Percentiles rank a stretch among this genome's conserved stretches.
phyloP scores from a whole-genome alignment of 2,888 invertebrate genomes.

The Xestia sexstrigata region DNA sequence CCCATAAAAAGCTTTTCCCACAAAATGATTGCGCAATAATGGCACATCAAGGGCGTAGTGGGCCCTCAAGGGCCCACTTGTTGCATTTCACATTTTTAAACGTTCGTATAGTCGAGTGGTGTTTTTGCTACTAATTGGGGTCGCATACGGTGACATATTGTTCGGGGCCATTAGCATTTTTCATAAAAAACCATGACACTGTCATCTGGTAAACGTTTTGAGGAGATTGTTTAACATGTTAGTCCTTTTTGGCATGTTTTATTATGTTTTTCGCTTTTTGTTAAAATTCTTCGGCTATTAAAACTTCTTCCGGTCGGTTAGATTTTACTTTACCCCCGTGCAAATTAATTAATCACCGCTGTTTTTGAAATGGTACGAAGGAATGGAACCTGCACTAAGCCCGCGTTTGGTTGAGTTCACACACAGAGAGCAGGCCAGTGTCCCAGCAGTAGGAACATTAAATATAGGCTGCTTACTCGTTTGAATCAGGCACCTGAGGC shows the following conservation, averaged over 20 bases:
- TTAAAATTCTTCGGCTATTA: slow-evolving; percentile 5
- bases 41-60: slow-evolving; percentile 44
- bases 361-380: not conserved
- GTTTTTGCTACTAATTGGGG: slow-evolving; percentile 69
- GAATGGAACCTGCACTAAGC: not conserved
- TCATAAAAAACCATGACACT: slow-evolving; percentile 62
- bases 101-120: slow-evolving; percentile 61
- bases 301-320: not conserved
- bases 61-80: slow-evolving; percentile 70
- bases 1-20: slow-evolving; percentile 18
- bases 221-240: slow-evolving; percentile 33
- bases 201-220: slow-evolving; percentile 63
- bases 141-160: slow-evolving; percentile 60
- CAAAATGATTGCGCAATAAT: slow-evolving; percentile 51
- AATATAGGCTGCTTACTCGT: not conserved
- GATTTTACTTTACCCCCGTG: not conserved
- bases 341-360: not conserved
- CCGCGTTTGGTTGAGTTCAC: not conserved
- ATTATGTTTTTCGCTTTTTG: slow-evolving; percentile 3
- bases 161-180: slow-evolving; percentile 63
- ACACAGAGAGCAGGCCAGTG: not conserved
- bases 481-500: not conserved
- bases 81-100: slow-evolving; percentile 67
- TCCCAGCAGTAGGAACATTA: not conserved
- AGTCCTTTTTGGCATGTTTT: slow-evolving; percentile 18